These are phyloP conservation scores for Lottia gigantea DNA, from an alignment of 2,888 invertebrate species.

Conservation along the genomic window DNA sequence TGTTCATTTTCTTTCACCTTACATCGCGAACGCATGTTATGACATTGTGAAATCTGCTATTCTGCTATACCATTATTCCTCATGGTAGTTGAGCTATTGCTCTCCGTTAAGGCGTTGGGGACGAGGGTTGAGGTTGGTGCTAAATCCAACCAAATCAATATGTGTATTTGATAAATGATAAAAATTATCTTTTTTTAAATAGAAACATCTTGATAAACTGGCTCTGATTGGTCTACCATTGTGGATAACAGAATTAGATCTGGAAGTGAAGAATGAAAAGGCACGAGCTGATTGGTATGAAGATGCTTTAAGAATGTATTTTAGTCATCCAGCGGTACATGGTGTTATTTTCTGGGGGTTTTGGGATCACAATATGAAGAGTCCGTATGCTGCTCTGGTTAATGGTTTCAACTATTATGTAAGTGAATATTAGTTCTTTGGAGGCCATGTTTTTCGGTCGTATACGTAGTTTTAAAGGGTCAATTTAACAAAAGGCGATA, in stretches of 20 bases:
- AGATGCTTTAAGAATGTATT: slow-evolving; percentile 29
- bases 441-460: too few relatives aligned
- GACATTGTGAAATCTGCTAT: too few relatives aligned
- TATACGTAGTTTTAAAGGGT: too few relatives aligned
- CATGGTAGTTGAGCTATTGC: too few relatives aligned
- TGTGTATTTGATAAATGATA: too few relatives aligned
- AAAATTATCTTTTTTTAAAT: neutral
- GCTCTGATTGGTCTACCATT: slow-evolving; percentile 22
- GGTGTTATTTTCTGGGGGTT: slow-evolving; percentile 46
- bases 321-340: slow-evolving; percentile 35
- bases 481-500: too few relatives aligned
- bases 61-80: too few relatives aligned
- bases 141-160: too few relatives aligned
- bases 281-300: slow-evolving; percentile 33
- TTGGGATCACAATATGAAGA: slow-evolving; percentile 34
- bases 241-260: slow-evolving; percentile 27
- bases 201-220: slow-evolving; percentile 22
- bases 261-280: slow-evolving; percentile 5
- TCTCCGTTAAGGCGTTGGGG: too few relatives aligned
- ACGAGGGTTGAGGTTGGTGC: too few relatives aligned
- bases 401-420: slow-evolving; percentile 37
- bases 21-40: too few relatives aligned
- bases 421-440: slow-evolving; percentile 10
- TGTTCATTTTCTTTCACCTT: too few relatives aligned
- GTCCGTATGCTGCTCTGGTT: slow-evolving; percentile 30